Evolutionary conservation across 2,113 vertebrate species (phyloP).

Genomic region (Cariama cristata): DNA sequence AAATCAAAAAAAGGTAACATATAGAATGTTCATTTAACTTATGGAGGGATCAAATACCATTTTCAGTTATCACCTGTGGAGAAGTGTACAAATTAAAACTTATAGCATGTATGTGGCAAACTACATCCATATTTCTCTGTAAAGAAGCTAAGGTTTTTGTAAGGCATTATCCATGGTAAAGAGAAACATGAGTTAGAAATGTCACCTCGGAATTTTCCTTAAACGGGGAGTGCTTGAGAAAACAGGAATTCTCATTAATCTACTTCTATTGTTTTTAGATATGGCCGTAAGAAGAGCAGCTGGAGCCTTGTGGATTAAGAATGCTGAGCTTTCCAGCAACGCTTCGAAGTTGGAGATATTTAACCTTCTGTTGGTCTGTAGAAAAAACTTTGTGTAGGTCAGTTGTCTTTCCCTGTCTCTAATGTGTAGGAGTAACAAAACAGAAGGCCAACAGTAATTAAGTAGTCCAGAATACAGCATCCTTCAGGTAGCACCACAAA

Average conservation of each 20-base stretch:
- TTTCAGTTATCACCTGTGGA: not conserved
- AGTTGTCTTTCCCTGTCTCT: not conserved
- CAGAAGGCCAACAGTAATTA: not conserved
- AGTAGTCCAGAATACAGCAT: not conserved
- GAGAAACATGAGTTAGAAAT: not conserved
- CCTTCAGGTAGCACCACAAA: not conserved
- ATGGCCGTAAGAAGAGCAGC: not conserved
- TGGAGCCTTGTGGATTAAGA: not conserved
- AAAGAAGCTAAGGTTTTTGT: not conserved
- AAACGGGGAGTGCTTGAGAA: not conserved
- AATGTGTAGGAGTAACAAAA: not conserved
- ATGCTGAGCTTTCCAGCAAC: not conserved
- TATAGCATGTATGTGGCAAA: not conserved
- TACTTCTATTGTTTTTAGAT: not conserved
- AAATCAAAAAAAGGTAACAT: not conserved
- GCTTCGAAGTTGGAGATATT: not conserved
- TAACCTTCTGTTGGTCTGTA: not conserved
- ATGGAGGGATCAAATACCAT: not conserved
- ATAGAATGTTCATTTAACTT: not conserved
- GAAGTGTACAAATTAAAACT: not conserved
- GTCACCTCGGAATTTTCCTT: not conserved
- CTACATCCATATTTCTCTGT: not conserved
- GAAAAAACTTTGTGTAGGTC: not conserved
- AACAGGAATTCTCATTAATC: not conserved
- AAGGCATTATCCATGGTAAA: not conserved